Evolutionary conservation across 2,113 vertebrate genomes (phyloP).

Genomic region (Carlito syrichta): DNA sequence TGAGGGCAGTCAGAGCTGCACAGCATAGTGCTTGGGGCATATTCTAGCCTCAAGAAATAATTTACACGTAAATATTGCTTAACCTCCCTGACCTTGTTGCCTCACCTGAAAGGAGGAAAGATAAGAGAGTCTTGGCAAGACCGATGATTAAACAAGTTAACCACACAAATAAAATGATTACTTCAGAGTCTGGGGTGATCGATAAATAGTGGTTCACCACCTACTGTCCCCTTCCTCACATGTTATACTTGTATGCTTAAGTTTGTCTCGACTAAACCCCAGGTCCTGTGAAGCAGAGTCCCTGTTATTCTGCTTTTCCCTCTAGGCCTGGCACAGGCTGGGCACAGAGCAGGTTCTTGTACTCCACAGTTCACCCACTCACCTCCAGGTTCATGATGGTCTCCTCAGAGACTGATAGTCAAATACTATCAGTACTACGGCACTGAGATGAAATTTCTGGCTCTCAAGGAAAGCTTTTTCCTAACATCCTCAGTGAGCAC

Average conservation of each 20-base stretch:
- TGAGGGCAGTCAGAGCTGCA: too few species aligned
- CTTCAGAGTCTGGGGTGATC: background rate
- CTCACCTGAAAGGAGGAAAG: background rate
- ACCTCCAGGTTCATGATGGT: too few species aligned
- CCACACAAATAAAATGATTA: too few species aligned
- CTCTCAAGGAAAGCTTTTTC: background rate
- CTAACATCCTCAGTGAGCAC: background rate
- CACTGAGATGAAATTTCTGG: background rate
- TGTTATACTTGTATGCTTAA: background rate
- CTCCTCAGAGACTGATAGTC: background rate
- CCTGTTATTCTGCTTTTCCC: background rate
- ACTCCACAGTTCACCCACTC: background rate
- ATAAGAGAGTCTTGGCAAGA: background rate
- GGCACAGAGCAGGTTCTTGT: background rate
- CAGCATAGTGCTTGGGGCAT: background rate
- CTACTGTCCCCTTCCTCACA: accelerated
- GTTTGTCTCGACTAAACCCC: background rate
- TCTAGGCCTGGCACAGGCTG: background rate
- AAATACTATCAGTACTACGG: background rate
- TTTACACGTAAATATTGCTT: background rate
- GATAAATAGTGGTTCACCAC: background rate
- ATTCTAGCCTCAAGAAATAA: background rate
- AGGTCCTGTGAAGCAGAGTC: background rate
- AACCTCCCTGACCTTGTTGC: background rate
- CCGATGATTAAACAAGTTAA: background rate